Percentiles rank a stretch among this genome's conserved stretches.
Evolutionary conservation across 2,113 vertebrate genomes (phyloP).

Genomic region (Gavia stellata): DNA sequence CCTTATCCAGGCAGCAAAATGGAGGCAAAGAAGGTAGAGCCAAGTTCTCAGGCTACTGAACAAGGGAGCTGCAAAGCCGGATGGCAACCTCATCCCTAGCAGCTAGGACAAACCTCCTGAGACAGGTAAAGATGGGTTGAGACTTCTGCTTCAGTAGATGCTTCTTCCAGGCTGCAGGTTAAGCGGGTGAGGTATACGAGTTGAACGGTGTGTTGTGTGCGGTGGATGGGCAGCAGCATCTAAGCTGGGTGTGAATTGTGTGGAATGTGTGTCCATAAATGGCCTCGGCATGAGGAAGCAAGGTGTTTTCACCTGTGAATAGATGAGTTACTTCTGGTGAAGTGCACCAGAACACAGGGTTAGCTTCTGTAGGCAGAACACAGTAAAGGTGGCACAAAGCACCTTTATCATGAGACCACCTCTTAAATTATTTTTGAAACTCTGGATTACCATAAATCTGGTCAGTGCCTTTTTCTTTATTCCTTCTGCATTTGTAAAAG

Average conservation of each 20-base stretch:
- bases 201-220: background rate
- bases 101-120: background rate
- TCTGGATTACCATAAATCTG: background rate
- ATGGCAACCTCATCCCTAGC: background rate
- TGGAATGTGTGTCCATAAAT: background rate
- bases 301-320: background rate
- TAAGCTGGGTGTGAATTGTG: slow-evolving; percentile 7
- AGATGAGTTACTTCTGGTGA: background rate
- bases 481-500: background rate
- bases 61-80: background rate
- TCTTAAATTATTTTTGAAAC: background rate
- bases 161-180: background rate
- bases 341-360: background rate
- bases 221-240: background rate
- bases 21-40: background rate
- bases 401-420: background rate
- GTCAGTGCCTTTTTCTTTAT: background rate
- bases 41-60: background rate
- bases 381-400: background rate
- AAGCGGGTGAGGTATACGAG: fast-evolving
- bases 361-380: background rate
- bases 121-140: background rate
- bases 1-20: background rate
- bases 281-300: slow-evolving; percentile 49
- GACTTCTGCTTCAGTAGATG: background rate